These are phyloP conservation scores for Ibycter americanus DNA, from an alignment of 2,797 vertebrate species.

Conservation along the genomic window DNA sequence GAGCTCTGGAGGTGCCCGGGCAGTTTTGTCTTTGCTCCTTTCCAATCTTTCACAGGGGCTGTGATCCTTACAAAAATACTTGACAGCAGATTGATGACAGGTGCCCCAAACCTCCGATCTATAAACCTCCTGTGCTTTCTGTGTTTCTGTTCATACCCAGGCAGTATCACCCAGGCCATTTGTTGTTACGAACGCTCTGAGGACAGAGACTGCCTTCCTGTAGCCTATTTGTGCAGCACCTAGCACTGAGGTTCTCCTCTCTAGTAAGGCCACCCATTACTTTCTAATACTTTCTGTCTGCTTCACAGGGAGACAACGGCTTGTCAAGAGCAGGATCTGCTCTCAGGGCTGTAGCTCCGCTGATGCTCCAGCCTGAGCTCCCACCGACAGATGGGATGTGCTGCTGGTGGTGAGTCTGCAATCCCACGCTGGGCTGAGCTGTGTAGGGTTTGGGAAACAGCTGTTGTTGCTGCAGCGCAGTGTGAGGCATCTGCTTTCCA, in stretches of 20 bases:
- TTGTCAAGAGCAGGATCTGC: not conserved
- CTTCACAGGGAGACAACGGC: accelerated
- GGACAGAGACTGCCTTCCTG: not conserved
- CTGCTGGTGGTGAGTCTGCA: not conserved
- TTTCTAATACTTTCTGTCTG: not conserved
- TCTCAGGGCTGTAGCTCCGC: not conserved
- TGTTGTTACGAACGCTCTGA: not conserved
- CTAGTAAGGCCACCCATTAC: not conserved
- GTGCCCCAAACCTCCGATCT: not conserved
- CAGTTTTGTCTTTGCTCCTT: not conserved
- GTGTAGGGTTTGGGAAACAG: not conserved
- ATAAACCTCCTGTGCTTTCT: not conserved
- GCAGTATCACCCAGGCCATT: not conserved
- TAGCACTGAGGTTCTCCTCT: not conserved
- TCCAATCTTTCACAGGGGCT: not conserved
- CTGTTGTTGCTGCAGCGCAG: not conserved
- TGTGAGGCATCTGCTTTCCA: not conserved
- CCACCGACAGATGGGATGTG: not conserved
- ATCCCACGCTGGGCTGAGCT: not conserved
- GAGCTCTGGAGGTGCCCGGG: not conserved
- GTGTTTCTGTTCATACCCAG: not conserved
- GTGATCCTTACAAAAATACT: not conserved
- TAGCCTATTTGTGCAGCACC: not conserved
- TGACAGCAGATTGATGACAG: no score
- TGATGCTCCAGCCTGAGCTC: not conserved